Evolutionary conservation across 2,888 invertebrate genomes (phyloP).

Genomic region (Neocrepidodera transversa): DNA sequence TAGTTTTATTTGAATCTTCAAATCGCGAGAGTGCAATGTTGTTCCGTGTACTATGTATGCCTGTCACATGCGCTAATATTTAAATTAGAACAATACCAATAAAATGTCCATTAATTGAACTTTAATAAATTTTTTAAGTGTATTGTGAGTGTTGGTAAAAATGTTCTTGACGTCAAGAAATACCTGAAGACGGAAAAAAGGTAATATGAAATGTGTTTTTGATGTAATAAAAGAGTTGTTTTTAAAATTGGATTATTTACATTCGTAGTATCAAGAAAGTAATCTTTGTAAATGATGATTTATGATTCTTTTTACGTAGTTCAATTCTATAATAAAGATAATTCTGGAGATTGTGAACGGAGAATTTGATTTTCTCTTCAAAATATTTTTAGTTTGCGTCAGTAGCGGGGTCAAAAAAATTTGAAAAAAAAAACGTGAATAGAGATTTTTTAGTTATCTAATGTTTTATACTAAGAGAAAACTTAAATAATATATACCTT

Average conservation of each 20-base stretch:
- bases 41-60: constrained; percentile 15
- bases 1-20: constrained; percentile 42
- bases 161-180: not conserved
- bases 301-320: constrained; percentile 27
- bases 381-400: constrained; percentile 27
- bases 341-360: constrained; percentile 12
- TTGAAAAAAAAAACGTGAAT: no score
- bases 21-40: constrained; percentile 31
- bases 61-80: constrained; percentile 45
- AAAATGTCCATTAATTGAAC: constrained; percentile 35
- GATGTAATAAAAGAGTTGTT: constrained; percentile 10
- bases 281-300: constrained; percentile 31
- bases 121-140: constrained; percentile 25
- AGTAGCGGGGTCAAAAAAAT: not conserved
- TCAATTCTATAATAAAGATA: constrained; percentile 30
- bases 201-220: constrained; percentile 2
- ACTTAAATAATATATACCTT: no score
- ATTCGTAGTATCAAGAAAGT: constrained; percentile 19
- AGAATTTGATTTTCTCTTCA: constrained; percentile 15
- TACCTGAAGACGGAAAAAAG: constrained; percentile 4
- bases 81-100: constrained; percentile 41
- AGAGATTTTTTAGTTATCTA: no score
- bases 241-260: constrained; percentile 21
- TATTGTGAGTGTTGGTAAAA: not conserved
- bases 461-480: no score